phyloP scores from a whole-genome alignment of 2,113 vertebrate genomes.

The Scalopus aquaticus region DNA sequence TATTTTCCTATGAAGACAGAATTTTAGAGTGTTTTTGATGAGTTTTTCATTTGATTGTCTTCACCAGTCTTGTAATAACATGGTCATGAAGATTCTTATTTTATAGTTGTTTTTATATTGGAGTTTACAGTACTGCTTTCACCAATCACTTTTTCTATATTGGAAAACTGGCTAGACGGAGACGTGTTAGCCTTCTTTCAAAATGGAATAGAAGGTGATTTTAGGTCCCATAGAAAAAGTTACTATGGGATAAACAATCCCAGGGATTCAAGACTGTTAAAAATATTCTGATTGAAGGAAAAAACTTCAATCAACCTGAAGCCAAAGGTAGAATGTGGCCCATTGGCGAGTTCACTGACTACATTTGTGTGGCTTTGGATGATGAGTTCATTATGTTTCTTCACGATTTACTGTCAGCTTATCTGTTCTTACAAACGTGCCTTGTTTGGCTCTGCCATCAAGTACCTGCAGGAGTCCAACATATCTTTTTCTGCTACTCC shows the following conservation, averaged over 20 bases:
- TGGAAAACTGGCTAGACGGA: conserved; percentile 10
- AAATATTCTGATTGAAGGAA: not conserved
- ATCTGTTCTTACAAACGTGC: no score
- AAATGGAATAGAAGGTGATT: conserved; percentile 26
- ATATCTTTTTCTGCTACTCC: not conserved
- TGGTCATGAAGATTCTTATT: not conserved
- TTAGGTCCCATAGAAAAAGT: not conserved
- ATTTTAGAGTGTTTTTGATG: not conserved
- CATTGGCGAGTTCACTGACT: conserved; percentile 99
- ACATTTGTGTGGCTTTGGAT: conserved; percentile 99
- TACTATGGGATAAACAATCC: not conserved
- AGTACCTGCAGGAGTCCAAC: not conserved
- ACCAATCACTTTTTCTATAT: not conserved
- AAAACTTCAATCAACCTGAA: conserved; percentile 86
- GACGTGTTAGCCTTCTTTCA: not conserved
- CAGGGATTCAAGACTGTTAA: not conserved
- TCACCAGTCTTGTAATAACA: not conserved
- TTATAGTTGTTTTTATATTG: not conserved
- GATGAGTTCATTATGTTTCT: conserved; percentile 99
- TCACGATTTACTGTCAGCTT: conserved; percentile 93
- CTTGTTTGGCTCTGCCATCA: not conserved
- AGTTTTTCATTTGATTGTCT: not conserved
- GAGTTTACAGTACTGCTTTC: not conserved
- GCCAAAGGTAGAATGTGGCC: conserved; percentile 98
- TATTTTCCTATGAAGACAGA: not conserved